Evolutionary conservation across 2,797 vertebrate species (phyloP).

Genomic region (Hemitrygon akajei): DNA sequence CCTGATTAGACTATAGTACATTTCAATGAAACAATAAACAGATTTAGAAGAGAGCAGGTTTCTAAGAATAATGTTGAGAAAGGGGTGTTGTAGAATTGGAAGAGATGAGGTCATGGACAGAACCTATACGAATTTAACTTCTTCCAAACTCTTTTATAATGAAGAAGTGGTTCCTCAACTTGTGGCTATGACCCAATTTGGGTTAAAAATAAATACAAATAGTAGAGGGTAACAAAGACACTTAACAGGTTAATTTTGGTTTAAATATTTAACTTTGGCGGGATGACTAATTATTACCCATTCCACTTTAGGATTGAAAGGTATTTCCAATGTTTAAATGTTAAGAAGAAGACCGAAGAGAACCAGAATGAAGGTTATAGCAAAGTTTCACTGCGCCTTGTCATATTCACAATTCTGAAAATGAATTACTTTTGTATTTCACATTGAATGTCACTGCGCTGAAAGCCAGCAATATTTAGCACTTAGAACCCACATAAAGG

Average conservation of each 20-base stretch:
- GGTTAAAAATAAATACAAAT: no score
- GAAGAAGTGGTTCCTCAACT: no score
- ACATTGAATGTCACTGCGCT: not conserved
- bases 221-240: no score
- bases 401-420: not conserved
- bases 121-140: not conserved
- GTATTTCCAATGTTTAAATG: no score
- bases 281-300: no score
- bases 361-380: not conserved
- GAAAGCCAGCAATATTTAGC: not conserved
- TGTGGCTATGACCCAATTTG: no score
- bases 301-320: no score
- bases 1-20: no score
- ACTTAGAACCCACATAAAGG: not conserved
- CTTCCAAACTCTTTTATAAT: not conserved
- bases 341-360: no score
- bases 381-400: not conserved
- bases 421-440: not conserved
- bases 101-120: not conserved
- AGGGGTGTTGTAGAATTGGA: not conserved
- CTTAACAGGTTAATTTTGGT: no score
- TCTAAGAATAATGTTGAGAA: not conserved
- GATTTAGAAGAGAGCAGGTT: not conserved
- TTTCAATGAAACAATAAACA: no score
- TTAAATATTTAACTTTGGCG: no score